Base-by-base conservation (phyloP, 2,888 invertebrate species). In the Heliconius ismenius region DNA sequence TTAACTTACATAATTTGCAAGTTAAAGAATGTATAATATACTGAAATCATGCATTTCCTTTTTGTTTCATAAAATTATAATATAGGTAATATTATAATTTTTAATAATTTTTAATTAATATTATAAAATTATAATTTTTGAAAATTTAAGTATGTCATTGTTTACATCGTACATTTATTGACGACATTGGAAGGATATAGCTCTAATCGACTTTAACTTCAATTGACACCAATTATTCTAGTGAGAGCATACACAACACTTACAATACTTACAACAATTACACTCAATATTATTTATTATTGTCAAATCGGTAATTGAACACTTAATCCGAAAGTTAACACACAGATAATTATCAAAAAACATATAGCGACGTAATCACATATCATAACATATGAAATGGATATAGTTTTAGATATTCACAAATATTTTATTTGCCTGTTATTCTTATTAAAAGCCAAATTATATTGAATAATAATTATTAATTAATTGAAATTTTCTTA, bases 231-330 rank as follows among this genome's bases (percentile, higher is more conserved):
- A 24, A 74, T 26, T 63, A 73, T 68, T 74, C 54, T 75, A 75
- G 65, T 54, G 62, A 58, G 60, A 73, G 26, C n/a, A 39, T 58
- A 49, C 1, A 76, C 76, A 80, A 83, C 77, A 81, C 81, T 82
- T 81, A 81, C 62, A 81, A 81, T 83, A 81, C 82, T 82, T 81
- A 81, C 80, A 73, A 62, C 54, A 80, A 82, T 82, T 74, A 82
- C 32, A 70, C 81, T 68, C 80, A 81, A 80, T 80, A 82, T 83
- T 82, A 83, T 87, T 87, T 82, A 83, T 87, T 87, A 87, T 87
- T 87, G 87, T 87, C 87, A 85, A 85, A 82, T 83, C 80, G 81
- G 83, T 84, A 84, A 83, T 85, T 84, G 81, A 84, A 81, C 78
- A 82, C 80, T 73, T 70, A 78, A 36, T 74, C 24, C 72, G 36